A percentile compares a stretch with the other conserved stretches of the same genome.
These are phyloP conservation scores for Menidia menidia DNA, from an alignment of 2,797 vertebrate species.

Conservation along the genomic window DNA sequence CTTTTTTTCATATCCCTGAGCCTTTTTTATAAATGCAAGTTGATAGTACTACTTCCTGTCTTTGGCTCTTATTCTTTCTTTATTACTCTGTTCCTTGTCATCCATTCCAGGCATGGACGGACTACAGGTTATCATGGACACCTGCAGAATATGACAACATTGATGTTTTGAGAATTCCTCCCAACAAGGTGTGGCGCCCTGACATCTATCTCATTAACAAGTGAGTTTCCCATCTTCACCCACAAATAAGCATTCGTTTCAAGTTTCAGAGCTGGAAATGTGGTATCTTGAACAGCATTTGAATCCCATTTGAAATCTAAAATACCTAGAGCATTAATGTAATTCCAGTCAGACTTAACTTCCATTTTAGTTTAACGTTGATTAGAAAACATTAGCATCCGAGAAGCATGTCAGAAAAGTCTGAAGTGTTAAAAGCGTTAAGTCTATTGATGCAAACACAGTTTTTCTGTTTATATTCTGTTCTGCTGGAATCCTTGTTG, in stretches of 20 bases:
- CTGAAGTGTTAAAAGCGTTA: too few relatives aligned
- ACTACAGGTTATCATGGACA: conserved; percentile 89
- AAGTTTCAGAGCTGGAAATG: too few relatives aligned
- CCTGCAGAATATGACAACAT: conserved; percentile 84
- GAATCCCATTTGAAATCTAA: too few relatives aligned
- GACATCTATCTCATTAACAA: conserved; percentile 93
- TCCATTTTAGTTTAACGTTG: neutral
- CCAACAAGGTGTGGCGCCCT: conserved; percentile 88
- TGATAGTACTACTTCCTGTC: conserved; percentile 34
- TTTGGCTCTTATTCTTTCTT: neutral
- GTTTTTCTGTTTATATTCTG: too few relatives aligned
- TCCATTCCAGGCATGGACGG: conserved; percentile 84
- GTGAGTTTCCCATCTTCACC: conserved; percentile 69
- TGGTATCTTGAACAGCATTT: too few relatives aligned
- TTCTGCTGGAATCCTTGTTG: too few relatives aligned
- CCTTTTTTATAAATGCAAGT: conserved; percentile 60
- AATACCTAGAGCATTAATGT: too few relatives aligned
- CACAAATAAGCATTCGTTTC: neutral
- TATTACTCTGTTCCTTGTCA: neutral
- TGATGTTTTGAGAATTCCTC: conserved; percentile 80
- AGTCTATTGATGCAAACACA: too few relatives aligned
- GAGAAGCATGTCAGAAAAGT: neutral
- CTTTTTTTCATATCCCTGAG: conserved; percentile 39
- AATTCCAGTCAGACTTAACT: neutral
- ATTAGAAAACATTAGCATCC: neutral